These are phyloP conservation scores for Myxocyprinus asiaticus DNA, from an alignment of 2,113 vertebrate genomes.

Conservation along the genomic window DNA sequence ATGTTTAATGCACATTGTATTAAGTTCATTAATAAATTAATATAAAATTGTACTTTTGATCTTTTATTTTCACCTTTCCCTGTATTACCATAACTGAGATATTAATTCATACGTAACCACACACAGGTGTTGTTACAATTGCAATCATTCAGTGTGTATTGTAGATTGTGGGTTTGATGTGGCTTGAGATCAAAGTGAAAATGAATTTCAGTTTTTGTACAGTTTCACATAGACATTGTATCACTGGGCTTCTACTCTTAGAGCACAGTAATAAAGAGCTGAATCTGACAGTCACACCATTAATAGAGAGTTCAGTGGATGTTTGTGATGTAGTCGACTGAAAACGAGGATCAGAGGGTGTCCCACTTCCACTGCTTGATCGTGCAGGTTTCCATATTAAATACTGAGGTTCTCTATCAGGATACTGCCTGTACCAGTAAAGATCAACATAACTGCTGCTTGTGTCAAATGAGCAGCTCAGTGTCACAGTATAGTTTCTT, in stretches of 20 bases:
- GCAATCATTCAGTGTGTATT: not conserved
- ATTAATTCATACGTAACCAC: not conserved
- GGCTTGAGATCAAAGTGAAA: not conserved
- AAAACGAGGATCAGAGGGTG: not conserved
- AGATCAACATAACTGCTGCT: not conserved
- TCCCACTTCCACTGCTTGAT: not conserved
- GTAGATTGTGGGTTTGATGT: not conserved
- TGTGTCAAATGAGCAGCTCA: conserved; percentile 2
- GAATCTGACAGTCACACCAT: not conserved
- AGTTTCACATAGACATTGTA: not conserved
- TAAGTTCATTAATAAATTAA: too few relatives aligned
- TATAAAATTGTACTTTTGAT: too few relatives aligned
- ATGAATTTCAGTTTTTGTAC: not conserved
- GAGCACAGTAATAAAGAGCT: conserved; percentile 13
- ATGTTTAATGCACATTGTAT: too few relatives aligned
- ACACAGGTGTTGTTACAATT: not conserved
- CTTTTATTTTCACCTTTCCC: too few relatives aligned
- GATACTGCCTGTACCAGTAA: conserved; percentile 25
- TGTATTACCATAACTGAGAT: too few relatives aligned
- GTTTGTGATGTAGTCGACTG: not conserved
- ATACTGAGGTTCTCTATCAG: not conserved
- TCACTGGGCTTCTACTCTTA: not conserved
- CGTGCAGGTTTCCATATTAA: not conserved
- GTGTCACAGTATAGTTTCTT: not conserved
- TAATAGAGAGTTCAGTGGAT: not conserved